Evolutionary conservation across 1,140 invertebrate species (phyloP).

Genomic region (Nomia melanderi): DNA sequence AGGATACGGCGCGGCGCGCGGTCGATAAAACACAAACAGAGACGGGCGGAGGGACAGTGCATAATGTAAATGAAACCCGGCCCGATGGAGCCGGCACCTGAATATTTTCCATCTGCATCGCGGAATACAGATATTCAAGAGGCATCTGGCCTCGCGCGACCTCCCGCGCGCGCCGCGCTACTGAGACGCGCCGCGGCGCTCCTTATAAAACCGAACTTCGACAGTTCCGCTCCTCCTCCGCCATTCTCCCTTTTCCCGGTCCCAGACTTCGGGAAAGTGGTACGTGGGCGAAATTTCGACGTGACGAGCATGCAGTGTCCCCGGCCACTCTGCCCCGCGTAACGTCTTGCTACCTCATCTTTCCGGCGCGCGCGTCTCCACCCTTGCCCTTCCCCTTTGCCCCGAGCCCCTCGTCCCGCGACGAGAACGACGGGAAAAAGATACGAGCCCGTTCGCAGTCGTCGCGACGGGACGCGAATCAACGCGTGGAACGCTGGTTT

Average conservation of each 20-base stretch:
- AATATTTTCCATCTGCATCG: slow-evolving; percentile 66
- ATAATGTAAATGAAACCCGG: slow-evolving; percentile 66
- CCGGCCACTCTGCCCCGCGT: slow-evolving; percentile 1
- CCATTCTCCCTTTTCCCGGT: slow-evolving; percentile 60
- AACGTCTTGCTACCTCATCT: slow-evolving; percentile 42
- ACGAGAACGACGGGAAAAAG: not conserved
- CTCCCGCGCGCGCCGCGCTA: not conserved
- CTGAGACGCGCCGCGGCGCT: slow-evolving; percentile 31
- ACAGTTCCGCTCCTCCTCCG: slow-evolving; percentile 60
- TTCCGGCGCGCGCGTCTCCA: not conserved
- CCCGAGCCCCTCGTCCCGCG: not conserved
- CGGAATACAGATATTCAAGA: slow-evolving; percentile 66
- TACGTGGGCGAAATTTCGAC: slow-evolving; percentile 69
- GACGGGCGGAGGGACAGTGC: slow-evolving; percentile 48
- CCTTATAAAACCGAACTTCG: slow-evolving; percentile 68
- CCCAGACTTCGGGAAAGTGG: slow-evolving; percentile 67
- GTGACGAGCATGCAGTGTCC: slow-evolving; percentile 65
- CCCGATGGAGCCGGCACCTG: slow-evolving; percentile 46
- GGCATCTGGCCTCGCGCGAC: slow-evolving; percentile 45
- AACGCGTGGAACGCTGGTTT: not conserved
- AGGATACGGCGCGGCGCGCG: slow-evolving; percentile 6
- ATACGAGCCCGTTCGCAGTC: not conserved
- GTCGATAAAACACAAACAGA: slow-evolving; percentile 52
- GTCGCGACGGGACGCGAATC: not conserved
- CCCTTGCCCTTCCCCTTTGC: not conserved